Conservation (phyloP, 53 echinoderm and acorn worm species). For the Temnopleurus reevesii region DNA sequence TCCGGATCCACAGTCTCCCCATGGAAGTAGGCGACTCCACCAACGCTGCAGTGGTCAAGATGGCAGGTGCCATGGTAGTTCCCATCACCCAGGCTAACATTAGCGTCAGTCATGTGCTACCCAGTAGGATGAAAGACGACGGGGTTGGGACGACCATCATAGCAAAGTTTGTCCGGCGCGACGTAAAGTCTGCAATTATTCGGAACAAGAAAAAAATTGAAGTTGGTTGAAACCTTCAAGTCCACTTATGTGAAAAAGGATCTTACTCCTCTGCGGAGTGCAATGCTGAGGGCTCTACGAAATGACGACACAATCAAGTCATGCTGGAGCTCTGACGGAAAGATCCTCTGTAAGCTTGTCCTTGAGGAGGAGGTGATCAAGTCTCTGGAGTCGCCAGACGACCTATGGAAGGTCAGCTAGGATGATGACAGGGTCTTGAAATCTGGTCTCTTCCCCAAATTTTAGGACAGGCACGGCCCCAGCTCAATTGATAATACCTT, state of each 20-base stretch:
- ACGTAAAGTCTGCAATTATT: constrained; percentile 18
- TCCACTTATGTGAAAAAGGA: constrained; percentile 12
- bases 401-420: constrained; percentile 30
- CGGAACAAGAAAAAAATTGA: constrained; percentile 33
- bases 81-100: background rate
- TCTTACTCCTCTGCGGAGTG: constrained; percentile 10
- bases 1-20: background rate
- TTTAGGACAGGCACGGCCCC: constrained; percentile 54
- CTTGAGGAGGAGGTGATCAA: background rate
- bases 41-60: background rate
- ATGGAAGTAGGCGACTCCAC: background rate
- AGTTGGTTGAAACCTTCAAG: background rate
- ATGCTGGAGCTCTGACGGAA: background rate
- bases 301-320: constrained; percentile 8
- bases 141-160: constrained; percentile 43
- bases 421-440: background rate
- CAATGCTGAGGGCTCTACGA: background rate
- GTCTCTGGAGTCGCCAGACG: background rate
- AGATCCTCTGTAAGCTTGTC: constrained; percentile 4
- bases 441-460: background rate
- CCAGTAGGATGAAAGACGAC: too few relatives aligned
- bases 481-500: background rate
- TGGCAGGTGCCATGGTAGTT: constrained; percentile 24
- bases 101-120: constrained; percentile 23
- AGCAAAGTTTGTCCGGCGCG: constrained; percentile 2